phyloP scores from a whole-genome alignment of 2,797 vertebrate species.

The Hypotaenidia okinawae region DNA sequence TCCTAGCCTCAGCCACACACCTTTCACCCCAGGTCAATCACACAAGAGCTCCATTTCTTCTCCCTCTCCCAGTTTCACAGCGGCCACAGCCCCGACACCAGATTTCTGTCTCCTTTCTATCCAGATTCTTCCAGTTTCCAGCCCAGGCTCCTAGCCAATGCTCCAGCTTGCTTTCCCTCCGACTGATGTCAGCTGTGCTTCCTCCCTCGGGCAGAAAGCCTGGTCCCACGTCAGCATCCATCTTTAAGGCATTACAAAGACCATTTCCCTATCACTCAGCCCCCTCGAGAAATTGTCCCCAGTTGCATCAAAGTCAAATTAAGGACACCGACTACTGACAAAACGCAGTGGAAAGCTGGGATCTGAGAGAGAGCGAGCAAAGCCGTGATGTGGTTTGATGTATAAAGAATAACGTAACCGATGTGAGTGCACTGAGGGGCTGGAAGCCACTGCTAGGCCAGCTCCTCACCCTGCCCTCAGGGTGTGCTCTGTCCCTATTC shows the following conservation, averaged over 20 bases:
- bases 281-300: rapidly evolving
- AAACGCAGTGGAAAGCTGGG: rapidly evolving
- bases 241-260: neutral
- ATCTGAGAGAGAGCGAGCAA: rapidly evolving
- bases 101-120: neutral
- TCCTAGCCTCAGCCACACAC: neutral
- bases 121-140: neutral
- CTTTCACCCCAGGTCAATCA: neutral
- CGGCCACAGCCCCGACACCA: neutral
- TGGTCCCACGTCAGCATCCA: rapidly evolving
- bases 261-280: neutral
- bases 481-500: no score
- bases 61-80: neutral
- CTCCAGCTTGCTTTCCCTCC: neutral
- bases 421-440: rapidly evolving
- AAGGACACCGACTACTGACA: neutral
- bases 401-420: rapidly evolving
- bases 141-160: neutral
- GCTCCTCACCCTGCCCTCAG: rapidly evolving
- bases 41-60: neutral
- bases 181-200: neutral
- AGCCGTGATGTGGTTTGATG: neutral
- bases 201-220: neutral
- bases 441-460: rapidly evolving
- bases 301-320: neutral